Evolutionary conservation across 1,140 invertebrate species (phyloP).

Genomic region (Diabrotica virgifera): DNA sequence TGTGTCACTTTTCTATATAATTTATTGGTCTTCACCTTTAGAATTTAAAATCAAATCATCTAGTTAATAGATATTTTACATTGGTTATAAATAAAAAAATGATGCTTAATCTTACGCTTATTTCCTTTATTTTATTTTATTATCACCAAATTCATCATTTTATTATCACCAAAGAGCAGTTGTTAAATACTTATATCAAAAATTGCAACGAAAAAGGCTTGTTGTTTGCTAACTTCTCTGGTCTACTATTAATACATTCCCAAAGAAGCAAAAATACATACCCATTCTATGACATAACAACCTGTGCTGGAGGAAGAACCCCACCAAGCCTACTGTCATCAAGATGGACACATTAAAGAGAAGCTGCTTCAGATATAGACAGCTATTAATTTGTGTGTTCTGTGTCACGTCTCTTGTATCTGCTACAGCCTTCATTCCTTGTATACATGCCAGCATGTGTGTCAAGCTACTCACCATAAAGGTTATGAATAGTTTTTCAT

Average conservation of each 20-base stretch:
- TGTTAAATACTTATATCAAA: too few relatives aligned
- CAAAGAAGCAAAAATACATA: slow-evolving; percentile 52
- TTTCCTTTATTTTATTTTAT: too few relatives aligned
- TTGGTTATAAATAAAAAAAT: too few relatives aligned
- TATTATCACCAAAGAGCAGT: too few relatives aligned
- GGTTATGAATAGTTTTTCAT: slow-evolving; percentile 88
- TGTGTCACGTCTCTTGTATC: slow-evolving; percentile 42
- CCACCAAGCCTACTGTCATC: slow-evolving; percentile 75
- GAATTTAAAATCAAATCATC: too few relatives aligned
- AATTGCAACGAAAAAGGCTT: too few relatives aligned
- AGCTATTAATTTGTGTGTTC: slow-evolving; percentile 33
- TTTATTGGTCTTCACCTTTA: too few relatives aligned
- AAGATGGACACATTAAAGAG: slow-evolving; percentile 73
- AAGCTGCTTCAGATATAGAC: slow-evolving; percentile 64
- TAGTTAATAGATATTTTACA: too few relatives aligned
- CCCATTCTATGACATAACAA: slow-evolving; percentile 83
- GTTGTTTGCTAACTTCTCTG: too few relatives aligned
- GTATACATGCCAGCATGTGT: slow-evolving; percentile 75
- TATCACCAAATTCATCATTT: too few relatives aligned
- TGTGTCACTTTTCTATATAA: too few relatives aligned
- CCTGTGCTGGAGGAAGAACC: slow-evolving; percentile 86
- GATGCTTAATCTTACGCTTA: too few relatives aligned
- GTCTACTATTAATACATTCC: slow-evolving; percentile 9
- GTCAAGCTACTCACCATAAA: slow-evolving; percentile 85
- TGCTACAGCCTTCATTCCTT: slow-evolving; percentile 46